Percentiles rank a stretch among this genome's conserved stretches.
These are phyloP conservation scores for Sepioteuthis lessoniana DNA, from an alignment of 2,888 invertebrate genomes.

Conservation along the genomic window DNA sequence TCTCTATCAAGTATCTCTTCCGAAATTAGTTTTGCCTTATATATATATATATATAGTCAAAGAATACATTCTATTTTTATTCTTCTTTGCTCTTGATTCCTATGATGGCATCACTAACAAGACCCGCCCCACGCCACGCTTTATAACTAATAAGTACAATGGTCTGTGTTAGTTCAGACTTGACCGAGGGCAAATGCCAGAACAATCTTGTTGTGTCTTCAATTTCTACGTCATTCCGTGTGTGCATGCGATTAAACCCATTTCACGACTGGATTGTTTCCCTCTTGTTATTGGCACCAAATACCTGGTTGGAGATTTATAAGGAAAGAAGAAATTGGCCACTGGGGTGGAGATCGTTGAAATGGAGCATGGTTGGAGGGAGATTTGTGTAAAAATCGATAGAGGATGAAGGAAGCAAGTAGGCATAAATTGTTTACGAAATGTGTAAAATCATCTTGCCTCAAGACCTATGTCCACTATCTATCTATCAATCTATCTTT, in stretches of 20 bases:
- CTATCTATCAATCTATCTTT: neutral
- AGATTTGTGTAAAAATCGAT: neutral
- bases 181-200: conserved; percentile 6
- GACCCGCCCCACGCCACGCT: neutral
- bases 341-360: neutral
- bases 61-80: neutral
- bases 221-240: neutral
- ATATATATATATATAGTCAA: neutral
- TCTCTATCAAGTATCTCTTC: neutral
- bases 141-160: neutral
- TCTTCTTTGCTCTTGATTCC: neutral
- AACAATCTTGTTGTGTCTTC: conserved; percentile 16
- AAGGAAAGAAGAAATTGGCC: neutral
- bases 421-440: neutral
- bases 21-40: neutral
- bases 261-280: neutral
- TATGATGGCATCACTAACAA: neutral
- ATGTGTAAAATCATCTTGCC: neutral
- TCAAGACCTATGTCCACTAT: neutral
- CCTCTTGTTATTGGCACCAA: conserved; percentile 33
- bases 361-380: neutral
- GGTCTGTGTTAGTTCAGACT: neutral
- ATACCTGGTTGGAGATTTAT: conserved; percentile 19
- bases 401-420: neutral
- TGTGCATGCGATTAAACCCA: conserved; percentile 12